These are phyloP conservation scores for Apotomis turbidana DNA, from an alignment of 2,888 invertebrate genomes.

Conservation along the genomic window DNA sequence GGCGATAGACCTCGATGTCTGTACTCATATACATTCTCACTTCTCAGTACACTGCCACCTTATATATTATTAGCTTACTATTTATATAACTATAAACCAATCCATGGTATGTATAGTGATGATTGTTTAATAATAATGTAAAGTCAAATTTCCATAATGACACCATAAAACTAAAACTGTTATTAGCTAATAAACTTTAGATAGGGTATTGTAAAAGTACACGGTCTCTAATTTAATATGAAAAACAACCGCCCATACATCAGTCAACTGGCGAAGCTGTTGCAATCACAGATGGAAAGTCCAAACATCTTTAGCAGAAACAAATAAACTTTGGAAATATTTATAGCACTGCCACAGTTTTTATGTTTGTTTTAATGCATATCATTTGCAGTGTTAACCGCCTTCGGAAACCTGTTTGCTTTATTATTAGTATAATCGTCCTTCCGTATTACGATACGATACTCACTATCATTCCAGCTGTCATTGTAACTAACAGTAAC, in stretches of 20 bases:
- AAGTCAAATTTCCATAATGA: conserved; percentile 16
- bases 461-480: conserved; percentile 7
- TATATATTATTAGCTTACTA: no score
- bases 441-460: conserved; percentile 14
- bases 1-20: no score
- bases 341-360: conserved; percentile 24
- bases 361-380: conserved; percentile 29
- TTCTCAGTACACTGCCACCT: no score
- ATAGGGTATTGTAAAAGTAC: conserved; percentile 33
- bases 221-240: conserved; percentile 30
- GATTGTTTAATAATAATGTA: conserved; percentile 17
- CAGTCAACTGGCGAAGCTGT: conserved; percentile 32
- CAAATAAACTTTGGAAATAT: conserved; percentile 28
- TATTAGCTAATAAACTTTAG: conserved; percentile 32
- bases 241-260: conserved; percentile 33
- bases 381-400: conserved; percentile 4
- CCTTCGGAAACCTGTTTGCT: conserved; percentile 23
- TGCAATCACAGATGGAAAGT: conserved; percentile 29
- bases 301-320: conserved; percentile 21
- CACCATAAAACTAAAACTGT: conserved; percentile 27
- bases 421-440: conserved; percentile 24
- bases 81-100: not conserved
- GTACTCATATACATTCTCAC: no score
- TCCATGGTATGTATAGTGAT: conserved; percentile 1
- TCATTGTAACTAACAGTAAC: conserved; percentile 16